Conservation (phyloP, 2,113 vertebrate genomes). For the Clarias macrocephalus region DNA sequence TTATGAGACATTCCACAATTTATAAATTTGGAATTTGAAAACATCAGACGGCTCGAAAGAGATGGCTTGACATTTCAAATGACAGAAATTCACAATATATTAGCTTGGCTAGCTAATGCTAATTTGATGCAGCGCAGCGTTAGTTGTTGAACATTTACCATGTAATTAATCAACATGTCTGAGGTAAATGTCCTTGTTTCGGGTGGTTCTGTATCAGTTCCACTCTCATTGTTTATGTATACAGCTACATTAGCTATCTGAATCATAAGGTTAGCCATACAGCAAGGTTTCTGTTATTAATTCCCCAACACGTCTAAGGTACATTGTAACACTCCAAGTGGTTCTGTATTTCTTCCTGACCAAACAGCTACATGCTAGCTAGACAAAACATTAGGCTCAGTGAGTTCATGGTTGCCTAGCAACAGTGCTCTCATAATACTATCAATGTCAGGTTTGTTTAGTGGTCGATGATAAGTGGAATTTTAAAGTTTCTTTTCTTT, state of each 20-base stretch:
- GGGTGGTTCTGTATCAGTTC: neutral
- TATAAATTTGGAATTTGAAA: neutral
- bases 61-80: neutral
- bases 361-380: neutral
- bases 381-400: neutral
- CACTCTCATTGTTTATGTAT: neutral
- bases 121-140: neutral
- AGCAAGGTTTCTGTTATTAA: neutral
- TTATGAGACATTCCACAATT: neutral
- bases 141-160: neutral
- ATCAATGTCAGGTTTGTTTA: neutral
- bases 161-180: neutral
- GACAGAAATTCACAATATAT: neutral
- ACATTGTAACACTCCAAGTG: neutral
- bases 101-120: neutral
- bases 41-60: neutral
- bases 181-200: neutral
- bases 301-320: neutral
- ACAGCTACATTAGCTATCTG: neutral
- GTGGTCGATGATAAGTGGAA: neutral
- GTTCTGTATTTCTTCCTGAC: neutral
- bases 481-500: neutral
- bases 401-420: neutral
- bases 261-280: neutral
- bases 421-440: neutral